These are phyloP conservation scores for Neodiprion fabricii DNA, from an alignment of 1,140 invertebrate species.

Conservation along the genomic window DNA sequence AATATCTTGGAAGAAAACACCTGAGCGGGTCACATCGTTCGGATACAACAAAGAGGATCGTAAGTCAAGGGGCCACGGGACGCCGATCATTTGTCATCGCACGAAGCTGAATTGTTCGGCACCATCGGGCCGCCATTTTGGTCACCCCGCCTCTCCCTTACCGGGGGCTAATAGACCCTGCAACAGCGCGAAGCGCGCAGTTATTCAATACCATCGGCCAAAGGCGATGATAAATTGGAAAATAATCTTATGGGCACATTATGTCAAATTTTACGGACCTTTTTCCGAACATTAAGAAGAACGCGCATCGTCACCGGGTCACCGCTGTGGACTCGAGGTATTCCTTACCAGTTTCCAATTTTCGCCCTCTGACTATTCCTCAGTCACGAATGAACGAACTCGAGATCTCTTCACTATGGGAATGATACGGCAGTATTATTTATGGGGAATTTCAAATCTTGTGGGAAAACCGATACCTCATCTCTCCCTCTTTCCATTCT, in stretches of 20 bases:
- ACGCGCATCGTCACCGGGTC: not conserved
- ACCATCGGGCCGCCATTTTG: slow-evolving; percentile 31
- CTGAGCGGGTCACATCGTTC: slow-evolving; percentile 26
- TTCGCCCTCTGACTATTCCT: not conserved
- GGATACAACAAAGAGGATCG: slow-evolving; percentile 29
- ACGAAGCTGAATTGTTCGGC: slow-evolving; percentile 35
- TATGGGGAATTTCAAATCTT: not conserved
- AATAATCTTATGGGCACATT: slow-evolving; percentile 46
- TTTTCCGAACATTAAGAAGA: not conserved
- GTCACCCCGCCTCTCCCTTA: slow-evolving; percentile 24
- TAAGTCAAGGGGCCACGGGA: slow-evolving; percentile 32
- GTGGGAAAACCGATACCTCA: not conserved
- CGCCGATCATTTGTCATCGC: slow-evolving; percentile 39
- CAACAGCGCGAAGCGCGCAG: slow-evolving; percentile 6
- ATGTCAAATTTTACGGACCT: slow-evolving; percentile 43
- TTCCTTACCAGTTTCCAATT: not conserved
- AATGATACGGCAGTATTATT: not conserved
- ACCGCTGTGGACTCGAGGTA: not conserved
- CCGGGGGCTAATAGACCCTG: slow-evolving; percentile 37
- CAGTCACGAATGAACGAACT: not conserved
- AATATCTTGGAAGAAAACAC: slow-evolving; percentile 30
- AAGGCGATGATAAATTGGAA: slow-evolving; percentile 42
- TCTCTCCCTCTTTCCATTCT: no score
- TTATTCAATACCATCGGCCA: slow-evolving; percentile 26
- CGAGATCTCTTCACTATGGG: not conserved